phyloP scores from a whole-genome alignment of 2,797 vertebrate genomes.

The Cephalopachus bancanus region DNA sequence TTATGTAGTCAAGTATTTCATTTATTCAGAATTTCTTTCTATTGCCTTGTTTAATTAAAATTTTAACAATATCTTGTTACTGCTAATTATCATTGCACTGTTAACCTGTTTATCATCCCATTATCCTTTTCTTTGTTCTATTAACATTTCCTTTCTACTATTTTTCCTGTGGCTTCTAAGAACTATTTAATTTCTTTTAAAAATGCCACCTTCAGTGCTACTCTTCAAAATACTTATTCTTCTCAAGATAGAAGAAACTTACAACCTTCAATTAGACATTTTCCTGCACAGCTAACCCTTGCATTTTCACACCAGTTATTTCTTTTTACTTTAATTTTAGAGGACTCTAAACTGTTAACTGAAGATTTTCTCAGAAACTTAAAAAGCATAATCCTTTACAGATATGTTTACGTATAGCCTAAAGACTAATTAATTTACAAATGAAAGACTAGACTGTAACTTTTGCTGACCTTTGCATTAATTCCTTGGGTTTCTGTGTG shows the following conservation, averaged over 20 bases:
- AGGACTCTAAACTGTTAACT: constrained; percentile 73
- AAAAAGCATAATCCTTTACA: not conserved
- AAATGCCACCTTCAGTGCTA: constrained; percentile 77
- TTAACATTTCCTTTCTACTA: constrained; percentile 16
- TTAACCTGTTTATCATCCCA: constrained; percentile 66
- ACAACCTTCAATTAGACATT: constrained; percentile 81
- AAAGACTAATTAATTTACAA: constrained; percentile 38
- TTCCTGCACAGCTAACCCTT: constrained; percentile 72
- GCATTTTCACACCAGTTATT: constrained; percentile 80
- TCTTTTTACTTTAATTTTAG: constrained; percentile 81
- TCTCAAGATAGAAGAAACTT: constrained; percentile 67
- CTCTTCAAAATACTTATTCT: constrained; percentile 84
- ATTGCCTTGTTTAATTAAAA: constrained; percentile 35
- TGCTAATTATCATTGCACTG: not conserved
- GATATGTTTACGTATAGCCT: not conserved
- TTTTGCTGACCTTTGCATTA: not conserved
- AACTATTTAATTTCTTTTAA: constrained; percentile 76
- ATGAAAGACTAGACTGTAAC: not conserved
- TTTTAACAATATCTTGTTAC: not conserved
- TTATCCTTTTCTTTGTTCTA: constrained; percentile 34
- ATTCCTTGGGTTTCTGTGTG: not conserved
- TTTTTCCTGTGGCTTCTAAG: constrained; percentile 60
- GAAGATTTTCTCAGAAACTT: constrained; percentile 68
- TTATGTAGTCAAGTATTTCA: not conserved
- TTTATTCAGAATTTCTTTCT: not conserved